Conservation (phyloP, 2,888 invertebrate species). For the Noctua comes region DNA sequence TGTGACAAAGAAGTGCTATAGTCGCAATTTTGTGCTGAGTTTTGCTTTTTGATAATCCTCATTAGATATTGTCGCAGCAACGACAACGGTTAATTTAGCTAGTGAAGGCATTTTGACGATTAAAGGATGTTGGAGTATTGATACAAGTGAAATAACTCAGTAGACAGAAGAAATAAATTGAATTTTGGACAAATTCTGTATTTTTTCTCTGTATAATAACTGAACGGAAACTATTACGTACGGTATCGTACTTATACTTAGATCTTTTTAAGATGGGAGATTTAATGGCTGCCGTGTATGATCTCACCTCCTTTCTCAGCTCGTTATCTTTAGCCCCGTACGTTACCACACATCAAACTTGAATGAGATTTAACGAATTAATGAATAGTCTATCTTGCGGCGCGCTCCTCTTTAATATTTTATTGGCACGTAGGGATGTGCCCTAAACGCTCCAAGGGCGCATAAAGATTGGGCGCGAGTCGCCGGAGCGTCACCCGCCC, state of each 20-base stretch:
- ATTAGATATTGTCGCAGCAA: slow-evolving; percentile 15
- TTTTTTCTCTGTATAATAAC: neutral
- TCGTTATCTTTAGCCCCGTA: slow-evolving; percentile 4
- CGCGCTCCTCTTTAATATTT: slow-evolving; percentile 69
- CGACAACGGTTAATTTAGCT: neutral
- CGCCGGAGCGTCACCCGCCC: slow-evolving; percentile 71
- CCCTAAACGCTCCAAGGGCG: slow-evolving; percentile 76
- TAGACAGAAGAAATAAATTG: neutral
- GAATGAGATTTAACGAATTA: slow-evolving; percentile 67
- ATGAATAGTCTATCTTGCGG: slow-evolving; percentile 69
- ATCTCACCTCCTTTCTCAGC: slow-evolving; percentile 5
- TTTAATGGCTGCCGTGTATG: neutral
- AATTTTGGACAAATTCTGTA: neutral
- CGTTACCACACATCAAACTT: slow-evolving; percentile 56
- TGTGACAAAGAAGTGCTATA: slow-evolving; percentile 25
- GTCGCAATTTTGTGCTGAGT: slow-evolving; percentile 38
- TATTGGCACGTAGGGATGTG: slow-evolving; percentile 65
- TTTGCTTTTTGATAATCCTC: slow-evolving; percentile 32
- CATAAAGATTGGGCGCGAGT: slow-evolving; percentile 72
- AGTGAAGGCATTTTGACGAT: neutral
- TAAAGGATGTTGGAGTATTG: neutral
- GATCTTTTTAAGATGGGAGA: too few species aligned
- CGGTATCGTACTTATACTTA: too few species aligned
- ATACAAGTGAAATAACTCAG: too few species aligned
- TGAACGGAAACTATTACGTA: neutral